A percentile compares a stretch with the other conserved stretches of the same genome.
Evolutionary conservation across 2,113 vertebrate species (phyloP).

Genomic region (Gambusia affinis): DNA sequence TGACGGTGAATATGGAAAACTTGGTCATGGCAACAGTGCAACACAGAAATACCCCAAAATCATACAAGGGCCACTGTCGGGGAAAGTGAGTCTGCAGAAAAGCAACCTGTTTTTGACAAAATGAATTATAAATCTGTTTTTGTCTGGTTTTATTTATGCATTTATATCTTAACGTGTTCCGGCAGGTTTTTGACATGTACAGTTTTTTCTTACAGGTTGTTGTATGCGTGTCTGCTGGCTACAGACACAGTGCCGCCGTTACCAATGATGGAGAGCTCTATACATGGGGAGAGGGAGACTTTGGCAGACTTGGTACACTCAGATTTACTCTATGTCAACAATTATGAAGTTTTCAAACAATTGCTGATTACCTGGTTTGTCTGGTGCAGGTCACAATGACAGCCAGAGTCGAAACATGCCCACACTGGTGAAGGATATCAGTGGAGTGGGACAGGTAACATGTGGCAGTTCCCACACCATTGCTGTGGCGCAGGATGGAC

Average conservation of each 20-base stretch:
- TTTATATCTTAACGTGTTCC: neutral
- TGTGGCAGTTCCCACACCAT: slow-evolving; percentile 86
- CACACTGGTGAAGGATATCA: slow-evolving; percentile 84
- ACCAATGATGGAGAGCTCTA: slow-evolving; percentile 85
- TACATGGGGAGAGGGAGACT: slow-evolving; percentile 86
- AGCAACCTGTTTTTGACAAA: neutral
- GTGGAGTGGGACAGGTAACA: slow-evolving; percentile 82
- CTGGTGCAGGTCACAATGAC: slow-evolving; percentile 80
- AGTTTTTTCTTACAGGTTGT: slow-evolving; percentile 71
- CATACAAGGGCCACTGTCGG: slow-evolving; percentile 80
- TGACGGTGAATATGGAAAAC: slow-evolving; percentile 84
- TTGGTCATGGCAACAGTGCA: slow-evolving; percentile 84
- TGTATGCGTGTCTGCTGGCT: slow-evolving; percentile 85
- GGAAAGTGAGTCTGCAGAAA: slow-evolving; percentile 71
- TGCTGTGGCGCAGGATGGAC: slow-evolving; percentile 83
- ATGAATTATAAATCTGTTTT: neutral
- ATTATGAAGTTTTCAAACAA: slow-evolving; percentile 1
- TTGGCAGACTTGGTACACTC: slow-evolving; percentile 80
- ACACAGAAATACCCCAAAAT: slow-evolving; percentile 86
- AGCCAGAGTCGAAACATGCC: slow-evolving; percentile 84
- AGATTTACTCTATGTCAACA: neutral
- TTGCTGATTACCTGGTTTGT: neutral
- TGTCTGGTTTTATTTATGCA: neutral
- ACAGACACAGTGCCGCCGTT: slow-evolving; percentile 85
- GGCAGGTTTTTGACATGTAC: neutral